Evolutionary conservation across 2,113 vertebrate species (phyloP).

Genomic region (Macrotis lagotis): DNA sequence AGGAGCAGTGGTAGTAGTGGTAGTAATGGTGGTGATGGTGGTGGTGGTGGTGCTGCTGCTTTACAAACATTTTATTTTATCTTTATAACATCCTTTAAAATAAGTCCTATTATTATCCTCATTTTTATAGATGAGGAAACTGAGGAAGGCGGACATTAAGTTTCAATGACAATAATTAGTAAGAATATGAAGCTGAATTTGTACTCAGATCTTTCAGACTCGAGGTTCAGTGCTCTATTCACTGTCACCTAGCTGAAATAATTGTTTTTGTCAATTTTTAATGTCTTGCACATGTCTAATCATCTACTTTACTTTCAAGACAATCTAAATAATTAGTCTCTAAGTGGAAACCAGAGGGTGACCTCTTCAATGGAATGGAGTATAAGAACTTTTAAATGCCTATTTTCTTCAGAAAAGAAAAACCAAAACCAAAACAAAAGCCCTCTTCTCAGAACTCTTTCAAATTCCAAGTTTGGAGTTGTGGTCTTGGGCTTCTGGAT

Average conservation of each 20-base stretch:
- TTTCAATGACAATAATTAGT: too few relatives aligned
- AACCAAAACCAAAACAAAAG: background rate
- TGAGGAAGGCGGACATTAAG: too few relatives aligned
- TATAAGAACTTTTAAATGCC: background rate
- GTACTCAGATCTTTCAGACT: background rate
- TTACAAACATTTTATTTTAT: too few relatives aligned
- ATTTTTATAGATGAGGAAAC: too few relatives aligned
- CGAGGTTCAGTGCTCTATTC: background rate
- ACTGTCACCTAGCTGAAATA: background rate
- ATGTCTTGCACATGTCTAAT: background rate
- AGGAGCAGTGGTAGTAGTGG: too few relatives aligned
- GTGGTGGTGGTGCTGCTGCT: too few relatives aligned
- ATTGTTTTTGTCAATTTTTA: background rate
- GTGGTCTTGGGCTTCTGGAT: background rate
- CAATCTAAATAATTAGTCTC: background rate
- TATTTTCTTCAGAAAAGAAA: background rate
- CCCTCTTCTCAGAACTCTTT: background rate
- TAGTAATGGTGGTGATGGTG: too few relatives aligned
- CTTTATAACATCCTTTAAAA: too few relatives aligned
- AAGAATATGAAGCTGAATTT: too few relatives aligned
- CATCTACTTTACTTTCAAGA: background rate
- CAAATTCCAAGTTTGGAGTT: background rate
- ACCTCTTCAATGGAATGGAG: background rate
- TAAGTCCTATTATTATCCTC: too few relatives aligned
- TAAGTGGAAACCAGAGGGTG: background rate